phyloP scores from a whole-genome alignment of 2,113 vertebrate genomes.

The Galeopterus variegatus region DNA sequence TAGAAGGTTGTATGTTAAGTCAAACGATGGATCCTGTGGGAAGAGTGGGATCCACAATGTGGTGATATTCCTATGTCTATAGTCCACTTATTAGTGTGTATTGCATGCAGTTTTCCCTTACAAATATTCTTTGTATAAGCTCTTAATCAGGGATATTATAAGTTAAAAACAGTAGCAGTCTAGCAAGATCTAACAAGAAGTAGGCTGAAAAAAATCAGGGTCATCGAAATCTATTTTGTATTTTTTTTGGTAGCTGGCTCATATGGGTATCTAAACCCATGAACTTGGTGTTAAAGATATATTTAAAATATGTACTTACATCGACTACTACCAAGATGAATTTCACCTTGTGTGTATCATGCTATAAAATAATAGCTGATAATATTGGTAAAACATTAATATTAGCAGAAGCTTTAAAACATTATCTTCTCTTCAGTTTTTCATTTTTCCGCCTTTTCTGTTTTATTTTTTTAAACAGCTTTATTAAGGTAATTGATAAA shows the following conservation, averaged over 20 bases:
- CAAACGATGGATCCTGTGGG: neutral
- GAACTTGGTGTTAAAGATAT: neutral
- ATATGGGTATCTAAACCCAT: neutral
- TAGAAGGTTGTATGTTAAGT: neutral
- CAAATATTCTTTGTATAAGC: neutral
- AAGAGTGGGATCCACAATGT: neutral
- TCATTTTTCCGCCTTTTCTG: neutral
- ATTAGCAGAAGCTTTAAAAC: neutral
- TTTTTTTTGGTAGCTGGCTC: no score
- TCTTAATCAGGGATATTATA: neutral
- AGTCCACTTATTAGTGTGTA: neutral
- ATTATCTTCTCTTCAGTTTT: neutral
- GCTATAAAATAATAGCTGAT: neutral
- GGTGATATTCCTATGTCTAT: neutral
- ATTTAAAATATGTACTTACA: neutral
- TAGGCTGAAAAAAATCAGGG: neutral
- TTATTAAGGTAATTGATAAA: neutral
- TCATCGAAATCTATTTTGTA: no score
- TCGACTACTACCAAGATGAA: neutral
- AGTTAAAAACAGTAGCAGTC: neutral
- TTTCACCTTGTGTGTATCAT: neutral
- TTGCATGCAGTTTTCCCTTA: neutral
- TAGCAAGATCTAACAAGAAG: neutral
- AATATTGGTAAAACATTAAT: neutral
- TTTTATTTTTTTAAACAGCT: neutral